A percentile compares a stretch with the other conserved stretches of the same genome.
phyloP scores from a whole-genome alignment of 2,888 invertebrate genomes.

The Strigamia transsilvanica region DNA sequence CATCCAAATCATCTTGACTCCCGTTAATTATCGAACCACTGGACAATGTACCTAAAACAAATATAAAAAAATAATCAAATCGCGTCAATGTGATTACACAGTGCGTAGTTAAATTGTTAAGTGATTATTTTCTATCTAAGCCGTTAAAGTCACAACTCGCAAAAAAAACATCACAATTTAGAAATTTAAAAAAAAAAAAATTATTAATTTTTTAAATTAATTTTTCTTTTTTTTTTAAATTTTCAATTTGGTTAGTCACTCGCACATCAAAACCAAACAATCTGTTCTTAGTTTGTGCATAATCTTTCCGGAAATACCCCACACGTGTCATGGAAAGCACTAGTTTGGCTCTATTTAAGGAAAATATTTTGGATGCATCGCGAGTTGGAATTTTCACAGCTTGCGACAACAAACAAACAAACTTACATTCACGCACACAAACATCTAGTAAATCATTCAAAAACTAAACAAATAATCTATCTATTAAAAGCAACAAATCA shows the following conservation, averaged over 20 bases:
- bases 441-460: constrained; percentile 2
- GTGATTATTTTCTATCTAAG: too few species aligned
- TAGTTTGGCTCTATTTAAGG: background rate
- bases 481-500: constrained; percentile 8
- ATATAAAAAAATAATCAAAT: background rate
- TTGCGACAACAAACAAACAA: constrained; percentile 3
- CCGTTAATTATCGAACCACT: constrained; percentile 64
- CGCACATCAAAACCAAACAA: background rate
- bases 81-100: background rate
- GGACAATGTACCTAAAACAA: constrained; percentile 35
- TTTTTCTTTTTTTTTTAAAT: too few species aligned
- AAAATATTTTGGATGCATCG: background rate
- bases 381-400: background rate
- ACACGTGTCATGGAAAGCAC: constrained; percentile 1
- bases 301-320: background rate
- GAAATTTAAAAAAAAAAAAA: too few species aligned
- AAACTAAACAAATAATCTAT: background rate
- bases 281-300: background rate
- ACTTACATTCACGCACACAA: background rate
- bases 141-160: background rate
- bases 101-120: too few species aligned
- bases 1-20: constrained; percentile 86
- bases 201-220: too few species aligned
- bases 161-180: background rate
- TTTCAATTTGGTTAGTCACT: background rate